Evolutionary conservation across 2,113 vertebrate species (phyloP), one percentile per base, ranked within the genome.

Genomic region (Jaculus jaculus): DNA sequence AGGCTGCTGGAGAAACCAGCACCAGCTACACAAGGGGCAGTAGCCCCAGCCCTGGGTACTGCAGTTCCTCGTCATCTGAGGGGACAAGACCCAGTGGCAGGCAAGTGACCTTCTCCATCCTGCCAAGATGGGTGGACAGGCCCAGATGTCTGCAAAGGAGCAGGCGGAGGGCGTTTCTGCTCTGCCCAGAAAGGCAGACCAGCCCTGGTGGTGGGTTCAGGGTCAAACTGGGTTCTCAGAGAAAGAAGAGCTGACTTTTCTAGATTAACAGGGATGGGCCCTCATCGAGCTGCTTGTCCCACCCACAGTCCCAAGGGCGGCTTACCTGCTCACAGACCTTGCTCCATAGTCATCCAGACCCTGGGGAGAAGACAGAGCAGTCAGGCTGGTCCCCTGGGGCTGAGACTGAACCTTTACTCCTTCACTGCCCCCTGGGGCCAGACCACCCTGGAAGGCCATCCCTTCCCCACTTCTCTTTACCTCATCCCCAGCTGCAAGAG

Each of bases 311-410:
- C 69, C 90, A 2, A 18, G 12, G 9, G 34, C 3, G 47, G 89
- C 98, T 99, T 98, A 99, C 99, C 99, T 99, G 96, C 98, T 99
- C 92, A 98, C 98, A 0, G 99, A 98, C 90, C 99, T 98, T 0
- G 98, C 95, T 81, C 99, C 99, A 0, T 99, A 99, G 94, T 99
- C 99, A 34, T 99, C 99, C 4, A 98, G 98, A 58, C 98, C 98
- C 98, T 98, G 98, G 86, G 97, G 80, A 54, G 11, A 92, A 84
- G 60, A 42, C 8, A 74, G 2, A 1, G 0, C 3, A 1, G 42
- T 96, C 90, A 96, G 95, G 12, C 24, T 0, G 42, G 54, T 66
- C 39, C 3, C 12, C 63, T 3, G 17, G 73, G 63, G 24, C n/a
- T 16, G 24, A 16, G 63, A 54, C 5, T 7, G 37, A 39, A 2